These are phyloP conservation scores for Nephotettix cincticeps DNA, from an alignment of 1,140 invertebrate genomes.

Conservation along the genomic window DNA sequence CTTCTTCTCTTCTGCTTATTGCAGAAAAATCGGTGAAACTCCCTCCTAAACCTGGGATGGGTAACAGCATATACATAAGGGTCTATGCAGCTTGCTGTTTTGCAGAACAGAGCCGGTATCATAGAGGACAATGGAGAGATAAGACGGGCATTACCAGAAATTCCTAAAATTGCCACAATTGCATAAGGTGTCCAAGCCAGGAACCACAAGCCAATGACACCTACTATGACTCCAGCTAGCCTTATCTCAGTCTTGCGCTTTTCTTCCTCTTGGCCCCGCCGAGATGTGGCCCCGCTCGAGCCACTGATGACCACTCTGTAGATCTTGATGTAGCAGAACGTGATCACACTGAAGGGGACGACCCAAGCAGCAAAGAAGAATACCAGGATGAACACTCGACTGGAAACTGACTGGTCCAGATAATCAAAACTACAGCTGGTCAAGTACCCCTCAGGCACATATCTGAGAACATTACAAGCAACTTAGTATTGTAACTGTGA, in stretches of 20 bases:
- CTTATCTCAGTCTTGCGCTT: constrained; percentile 65
- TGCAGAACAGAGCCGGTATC: constrained; percentile 74
- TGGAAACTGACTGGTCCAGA: constrained; percentile 56
- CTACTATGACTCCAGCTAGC: constrained; percentile 62
- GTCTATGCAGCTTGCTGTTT: constrained; percentile 70
- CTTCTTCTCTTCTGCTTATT: not conserved
- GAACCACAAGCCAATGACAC: constrained; percentile 68
- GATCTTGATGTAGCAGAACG: constrained; percentile 69
- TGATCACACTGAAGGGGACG: constrained; percentile 65
- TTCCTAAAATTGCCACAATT: constrained; percentile 67
- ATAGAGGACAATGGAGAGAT: constrained; percentile 67
- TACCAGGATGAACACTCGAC: constrained; percentile 61
- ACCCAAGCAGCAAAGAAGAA: constrained; percentile 69
- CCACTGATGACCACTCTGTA: constrained; percentile 34
- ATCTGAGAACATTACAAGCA: constrained; percentile 67
- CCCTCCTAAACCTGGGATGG: constrained; percentile 54
- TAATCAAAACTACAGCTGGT: constrained; percentile 84
- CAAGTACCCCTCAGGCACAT: constrained; percentile 75
- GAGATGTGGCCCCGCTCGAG: constrained; percentile 14
- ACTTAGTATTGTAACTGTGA: too few species aligned
- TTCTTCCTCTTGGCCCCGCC: constrained; percentile 60
- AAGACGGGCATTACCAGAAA: constrained; percentile 59
- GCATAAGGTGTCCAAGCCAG: constrained; percentile 77
- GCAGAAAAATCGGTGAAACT: constrained; percentile 16
- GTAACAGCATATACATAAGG: constrained; percentile 73